These are phyloP conservation scores for Cephalotes varians DNA, from an alignment of 2,888 invertebrate genomes.

Conservation along the genomic window DNA sequence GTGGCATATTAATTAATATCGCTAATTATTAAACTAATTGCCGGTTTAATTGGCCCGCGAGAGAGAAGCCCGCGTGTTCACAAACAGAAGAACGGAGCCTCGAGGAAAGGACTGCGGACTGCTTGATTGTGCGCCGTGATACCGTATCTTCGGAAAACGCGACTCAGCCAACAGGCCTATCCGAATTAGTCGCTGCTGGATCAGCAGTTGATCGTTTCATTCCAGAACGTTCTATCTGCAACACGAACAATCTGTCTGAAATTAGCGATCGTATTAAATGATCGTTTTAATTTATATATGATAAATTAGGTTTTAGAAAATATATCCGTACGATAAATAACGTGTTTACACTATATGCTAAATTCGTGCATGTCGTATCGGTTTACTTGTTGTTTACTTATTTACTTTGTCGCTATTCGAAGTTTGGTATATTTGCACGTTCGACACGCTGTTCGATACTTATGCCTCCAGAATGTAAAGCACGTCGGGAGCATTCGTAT, in stretches of 20 bases:
- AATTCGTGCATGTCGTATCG: too few relatives aligned
- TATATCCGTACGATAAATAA: not conserved
- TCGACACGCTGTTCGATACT: constrained; percentile 14
- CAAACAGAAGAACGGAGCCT: not conserved
- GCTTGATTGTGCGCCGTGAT: constrained; percentile 15
- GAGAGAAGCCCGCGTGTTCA: not conserved
- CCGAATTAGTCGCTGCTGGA: not conserved
- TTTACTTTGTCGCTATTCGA: too few relatives aligned
- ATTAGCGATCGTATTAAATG: not conserved
- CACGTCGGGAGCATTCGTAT: constrained; percentile 35
- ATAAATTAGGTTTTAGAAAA: not conserved
- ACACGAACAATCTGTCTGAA: not conserved
- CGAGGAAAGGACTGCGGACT: not conserved
- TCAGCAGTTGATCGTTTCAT: not conserved
- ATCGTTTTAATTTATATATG: not conserved
- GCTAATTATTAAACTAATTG: constrained; percentile 82
- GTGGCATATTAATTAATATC: constrained; percentile 78
- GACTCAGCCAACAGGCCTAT: not conserved
- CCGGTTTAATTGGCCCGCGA: constrained; percentile 77
- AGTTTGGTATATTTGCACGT: too few relatives aligned
- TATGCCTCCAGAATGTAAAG: constrained; percentile 1
- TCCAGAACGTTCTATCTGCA: not conserved
- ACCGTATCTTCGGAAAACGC: not conserved
- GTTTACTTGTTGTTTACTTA: constrained; percentile 14
- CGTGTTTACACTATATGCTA: not conserved